Base-by-base conservation (phyloP, 2,113 vertebrate genomes). In the Peromyscus californicus region DNA sequence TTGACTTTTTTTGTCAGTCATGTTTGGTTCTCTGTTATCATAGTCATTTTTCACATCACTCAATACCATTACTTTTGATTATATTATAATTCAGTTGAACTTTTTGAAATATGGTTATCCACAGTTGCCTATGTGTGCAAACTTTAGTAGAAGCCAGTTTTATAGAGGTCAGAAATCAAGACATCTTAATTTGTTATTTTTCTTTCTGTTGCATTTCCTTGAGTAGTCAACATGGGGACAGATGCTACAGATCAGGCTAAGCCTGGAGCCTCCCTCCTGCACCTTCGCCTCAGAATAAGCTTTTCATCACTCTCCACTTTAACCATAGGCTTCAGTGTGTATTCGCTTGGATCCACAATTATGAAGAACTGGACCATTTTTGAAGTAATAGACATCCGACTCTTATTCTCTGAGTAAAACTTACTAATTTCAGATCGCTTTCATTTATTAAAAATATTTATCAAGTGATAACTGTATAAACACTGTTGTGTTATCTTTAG, bases 401-500 rank as follows among this genome's bases (percentile, higher is more conserved):
- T 85, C 39, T 69, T 36, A 39, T 89, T 90, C 42, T 75, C 33
- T 54, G 17, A 86, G n/a, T 54, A 42, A 92, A 67, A 39, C 36
- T 74, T 92, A 17, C 3, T 61, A 29, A 74, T 87, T 92, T 21
- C 16, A 61, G 13, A 22, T 82, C 7, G 59, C 6, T 42, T 92
- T 86, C 15, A 74, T 80, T 80, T 85, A 80, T 85, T 84, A 92
- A 79, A 48, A 39, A 31, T 61, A 91, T 93, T 95, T 95, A 19
- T 83, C 26, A 21, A 29, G 26, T 17, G 13, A 22, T 39, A 91
- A 72, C 61, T 94, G 21, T 70, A 21, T 91, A 75, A 91, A 78
- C 90, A 1, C 1, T 95, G 0, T 19, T 65, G 24, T 84, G 6
- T 24, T 85, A 59, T n/a, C 17, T 76, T 42, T 26, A 67, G 42